Evolutionary conservation across 2,113 vertebrate species (phyloP).

Genomic region (Muscicapa adusta): DNA sequence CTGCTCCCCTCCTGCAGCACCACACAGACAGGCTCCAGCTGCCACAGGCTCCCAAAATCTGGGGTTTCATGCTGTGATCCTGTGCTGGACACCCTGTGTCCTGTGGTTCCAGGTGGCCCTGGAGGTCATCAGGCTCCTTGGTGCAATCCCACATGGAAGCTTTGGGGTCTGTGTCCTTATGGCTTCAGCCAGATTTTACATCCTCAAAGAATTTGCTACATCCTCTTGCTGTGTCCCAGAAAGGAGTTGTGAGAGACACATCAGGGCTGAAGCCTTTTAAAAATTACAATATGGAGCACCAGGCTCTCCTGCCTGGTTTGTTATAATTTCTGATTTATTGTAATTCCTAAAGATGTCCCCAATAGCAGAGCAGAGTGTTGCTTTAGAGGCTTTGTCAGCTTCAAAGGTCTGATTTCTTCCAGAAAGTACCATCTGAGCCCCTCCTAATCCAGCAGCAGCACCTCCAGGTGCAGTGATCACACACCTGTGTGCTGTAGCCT

Average conservation of each 20-base stretch:
- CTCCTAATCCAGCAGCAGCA: not conserved
- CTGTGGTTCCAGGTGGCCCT: not conserved
- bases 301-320: not conserved
- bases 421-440: not conserved
- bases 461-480: not conserved
- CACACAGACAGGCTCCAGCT: rapidly evolving
- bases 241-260: not conserved
- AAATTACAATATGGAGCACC: not conserved
- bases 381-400: not conserved
- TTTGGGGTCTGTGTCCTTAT: not conserved
- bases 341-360: not conserved
- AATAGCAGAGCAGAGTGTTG: not conserved
- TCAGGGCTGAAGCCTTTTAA: not conserved
- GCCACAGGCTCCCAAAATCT: not conserved
- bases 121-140: not conserved
- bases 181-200: not conserved
- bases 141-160: not conserved
- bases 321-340: not conserved
- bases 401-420: not conserved
- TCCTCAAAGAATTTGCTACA: not conserved
- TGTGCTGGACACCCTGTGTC: rapidly evolving
- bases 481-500: not conserved
- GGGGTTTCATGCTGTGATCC: rapidly evolving
- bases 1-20: not conserved
- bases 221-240: not conserved